Conservation (phyloP, 2,113 vertebrate species). For the Chinchilla lanigera region DNA sequence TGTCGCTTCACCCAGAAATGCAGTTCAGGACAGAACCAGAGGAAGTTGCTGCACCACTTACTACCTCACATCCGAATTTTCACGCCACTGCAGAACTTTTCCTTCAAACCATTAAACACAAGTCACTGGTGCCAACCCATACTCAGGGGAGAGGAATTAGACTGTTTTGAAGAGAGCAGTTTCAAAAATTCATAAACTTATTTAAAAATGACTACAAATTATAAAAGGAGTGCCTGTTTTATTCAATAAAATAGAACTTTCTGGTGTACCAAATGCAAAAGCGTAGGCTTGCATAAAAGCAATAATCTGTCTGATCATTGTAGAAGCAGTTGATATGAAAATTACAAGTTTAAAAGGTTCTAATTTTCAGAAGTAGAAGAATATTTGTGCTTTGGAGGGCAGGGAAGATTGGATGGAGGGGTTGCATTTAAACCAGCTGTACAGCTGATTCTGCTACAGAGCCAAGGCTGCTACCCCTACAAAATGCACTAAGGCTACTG, state of each 20-base stretch:
- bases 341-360: background rate
- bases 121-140: background rate
- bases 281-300: background rate
- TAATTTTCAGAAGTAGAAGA: background rate
- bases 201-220: background rate
- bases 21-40: background rate
- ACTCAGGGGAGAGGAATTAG: background rate
- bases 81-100: background rate
- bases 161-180: background rate
- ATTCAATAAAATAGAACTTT: background rate
- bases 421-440: background rate
- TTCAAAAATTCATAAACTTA: background rate
- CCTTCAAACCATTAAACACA: background rate
- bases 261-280: background rate
- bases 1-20: background rate
- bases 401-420: background rate
- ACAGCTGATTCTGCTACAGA: background rate
- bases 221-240: background rate
- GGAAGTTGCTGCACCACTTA: background rate
- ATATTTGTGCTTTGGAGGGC: background rate
- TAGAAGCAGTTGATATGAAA: background rate
- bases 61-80: background rate
- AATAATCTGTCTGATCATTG: background rate
- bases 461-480: background rate
- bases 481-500: background rate